Conservation (phyloP, 2,113 vertebrate species). For the Austrofundulus limnaeus region DNA sequence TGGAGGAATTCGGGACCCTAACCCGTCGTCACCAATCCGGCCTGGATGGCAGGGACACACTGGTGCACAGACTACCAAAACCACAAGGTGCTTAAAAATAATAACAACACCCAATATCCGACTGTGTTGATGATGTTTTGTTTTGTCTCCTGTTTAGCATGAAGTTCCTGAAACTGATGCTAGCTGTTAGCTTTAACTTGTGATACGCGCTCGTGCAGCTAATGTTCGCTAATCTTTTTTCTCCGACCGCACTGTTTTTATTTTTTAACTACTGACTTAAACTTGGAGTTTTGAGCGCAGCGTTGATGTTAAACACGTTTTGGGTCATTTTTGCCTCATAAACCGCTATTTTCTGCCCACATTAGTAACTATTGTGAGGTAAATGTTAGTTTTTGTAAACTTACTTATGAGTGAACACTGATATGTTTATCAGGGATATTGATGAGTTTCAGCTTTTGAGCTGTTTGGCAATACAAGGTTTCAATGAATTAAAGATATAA, state of each 20-base stretch:
- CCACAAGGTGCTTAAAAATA: conserved; percentile 57
- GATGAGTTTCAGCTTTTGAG: no score
- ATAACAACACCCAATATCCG: not conserved
- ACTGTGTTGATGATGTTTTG: no score
- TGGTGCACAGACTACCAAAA: conserved; percentile 72
- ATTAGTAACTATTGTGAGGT: no score
- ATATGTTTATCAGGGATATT: no score
- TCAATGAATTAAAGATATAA: no score
- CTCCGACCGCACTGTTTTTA: conserved; percentile 28
- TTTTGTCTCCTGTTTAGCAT: not conserved
- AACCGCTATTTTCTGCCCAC: not conserved
- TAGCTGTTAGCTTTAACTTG: conserved; percentile 19
- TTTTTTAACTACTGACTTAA: conserved; percentile 19
- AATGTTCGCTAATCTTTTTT: conserved; percentile 27
- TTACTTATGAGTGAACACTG: no score
- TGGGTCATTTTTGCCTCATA: not conserved
- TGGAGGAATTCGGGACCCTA: conserved; percentile 27
- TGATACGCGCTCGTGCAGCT: conserved; percentile 27
- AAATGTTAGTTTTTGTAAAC: no score
- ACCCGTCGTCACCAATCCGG: conserved; percentile 64
- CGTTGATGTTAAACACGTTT: not conserved
- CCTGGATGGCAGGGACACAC: conserved; percentile 89
- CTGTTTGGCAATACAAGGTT: no score
- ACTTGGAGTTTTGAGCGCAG: no score
- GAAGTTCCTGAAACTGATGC: conserved; percentile 20